phyloP scores from a whole-genome alignment of 92 coral and sea anemone species.

The Phenganax subtilis region DNA sequence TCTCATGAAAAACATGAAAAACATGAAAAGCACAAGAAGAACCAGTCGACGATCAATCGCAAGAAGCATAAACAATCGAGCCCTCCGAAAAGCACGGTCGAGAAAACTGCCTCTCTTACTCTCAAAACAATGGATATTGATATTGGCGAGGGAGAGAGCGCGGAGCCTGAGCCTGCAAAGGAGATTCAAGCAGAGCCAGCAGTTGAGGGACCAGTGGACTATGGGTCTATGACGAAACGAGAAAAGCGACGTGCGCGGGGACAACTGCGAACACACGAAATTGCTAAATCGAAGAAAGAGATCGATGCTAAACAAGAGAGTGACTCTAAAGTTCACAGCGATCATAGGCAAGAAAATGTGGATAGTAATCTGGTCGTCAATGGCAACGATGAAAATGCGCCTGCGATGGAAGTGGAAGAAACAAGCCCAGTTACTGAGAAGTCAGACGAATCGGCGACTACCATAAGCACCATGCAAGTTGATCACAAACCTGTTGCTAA shows the following conservation, averaged over 20 bases:
- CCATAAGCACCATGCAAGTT: slow-evolving; percentile 14
- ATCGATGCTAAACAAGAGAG: slow-evolving; percentile 15
- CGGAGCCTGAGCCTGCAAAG: slow-evolving; percentile 8
- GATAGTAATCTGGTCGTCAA: not conserved
- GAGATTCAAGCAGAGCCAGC: not conserved
- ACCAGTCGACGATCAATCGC: slow-evolving; percentile 20
- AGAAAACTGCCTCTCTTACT: slow-evolving; percentile 29
- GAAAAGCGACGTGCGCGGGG: slow-evolving; percentile 34
- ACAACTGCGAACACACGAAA: slow-evolving; percentile 29
- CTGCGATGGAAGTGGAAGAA: slow-evolving; percentile 11
- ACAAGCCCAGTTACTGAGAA: not conserved
- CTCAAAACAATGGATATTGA: slow-evolving; percentile 36
- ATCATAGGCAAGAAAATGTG: no score
- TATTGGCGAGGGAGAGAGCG: slow-evolving; percentile 32
- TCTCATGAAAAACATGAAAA: not conserved
- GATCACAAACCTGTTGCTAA: slow-evolving; percentile 14
- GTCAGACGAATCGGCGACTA: not conserved
- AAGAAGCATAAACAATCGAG: slow-evolving; percentile 34
- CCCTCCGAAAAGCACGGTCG: slow-evolving; percentile 12
- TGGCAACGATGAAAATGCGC: not conserved
- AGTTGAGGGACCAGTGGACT: slow-evolving; percentile 12
- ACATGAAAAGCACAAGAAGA: slow-evolving; percentile 32
- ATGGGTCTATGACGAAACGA: slow-evolving; percentile 25
- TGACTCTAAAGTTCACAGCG: no score
- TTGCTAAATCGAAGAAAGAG: slow-evolving; percentile 31